Percentiles rank a stretch among this genome's conserved stretches.
These are phyloP conservation scores for Enteromius mattozi DNA, from an alignment of 2,797 vertebrate species.

Conservation along the genomic window DNA sequence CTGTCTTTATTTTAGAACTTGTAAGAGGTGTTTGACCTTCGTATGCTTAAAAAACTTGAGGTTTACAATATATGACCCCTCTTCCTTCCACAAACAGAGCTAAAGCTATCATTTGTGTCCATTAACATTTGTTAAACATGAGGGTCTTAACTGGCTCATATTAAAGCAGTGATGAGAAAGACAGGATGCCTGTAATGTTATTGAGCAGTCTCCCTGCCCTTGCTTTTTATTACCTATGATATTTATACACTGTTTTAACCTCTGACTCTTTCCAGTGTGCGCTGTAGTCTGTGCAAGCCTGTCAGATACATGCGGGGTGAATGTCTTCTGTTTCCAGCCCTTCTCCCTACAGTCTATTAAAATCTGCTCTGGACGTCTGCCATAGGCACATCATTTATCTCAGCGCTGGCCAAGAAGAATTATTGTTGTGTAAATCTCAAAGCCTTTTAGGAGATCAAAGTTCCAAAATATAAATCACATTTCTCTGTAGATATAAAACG, in stretches of 20 bases:
- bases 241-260: constrained; percentile 57
- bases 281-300: constrained; percentile 38
- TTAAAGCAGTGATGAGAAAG: constrained; percentile 68
- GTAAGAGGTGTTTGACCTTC: constrained; percentile 58
- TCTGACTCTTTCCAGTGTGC: constrained; percentile 35
- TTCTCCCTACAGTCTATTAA: constrained; percentile 67
- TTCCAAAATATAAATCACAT: constrained; percentile 75
- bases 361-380: constrained; percentile 71
- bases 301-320: constrained; percentile 54
- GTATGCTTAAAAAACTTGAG: constrained; percentile 53
- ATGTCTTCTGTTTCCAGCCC: constrained; percentile 58
- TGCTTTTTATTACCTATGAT: constrained; percentile 57
- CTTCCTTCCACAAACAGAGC: constrained; percentile 59
- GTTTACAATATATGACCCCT: constrained; percentile 60
- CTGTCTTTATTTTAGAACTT: constrained; percentile 26
- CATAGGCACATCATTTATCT: constrained; percentile 77
- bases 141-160: constrained; percentile 60
- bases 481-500: constrained; percentile 68
- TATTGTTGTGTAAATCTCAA: constrained; percentile 78
- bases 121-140: constrained; percentile 43
- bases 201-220: constrained; percentile 47
- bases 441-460: constrained; percentile 81
- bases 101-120: constrained; percentile 35
- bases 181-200: constrained; percentile 44
- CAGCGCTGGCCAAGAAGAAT: constrained; percentile 72